Percentiles rank a stretch among this genome's conserved stretches.
Conservation (phyloP, 2,797 vertebrate genomes). For the Epinephelus awoara region DNA sequence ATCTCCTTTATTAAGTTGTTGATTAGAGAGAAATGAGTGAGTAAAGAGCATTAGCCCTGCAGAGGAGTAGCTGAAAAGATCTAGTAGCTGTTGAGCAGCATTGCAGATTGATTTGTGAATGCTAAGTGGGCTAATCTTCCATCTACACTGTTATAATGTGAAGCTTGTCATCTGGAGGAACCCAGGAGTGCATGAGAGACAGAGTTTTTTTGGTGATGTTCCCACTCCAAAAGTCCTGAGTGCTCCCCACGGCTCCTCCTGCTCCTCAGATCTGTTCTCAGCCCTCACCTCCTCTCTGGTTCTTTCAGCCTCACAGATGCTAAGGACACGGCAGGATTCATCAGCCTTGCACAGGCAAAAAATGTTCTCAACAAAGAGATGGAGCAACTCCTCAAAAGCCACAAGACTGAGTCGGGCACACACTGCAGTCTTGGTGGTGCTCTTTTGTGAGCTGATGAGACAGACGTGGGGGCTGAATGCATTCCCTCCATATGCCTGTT, state of each 20-base stretch:
- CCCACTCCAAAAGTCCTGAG: constrained; percentile 27
- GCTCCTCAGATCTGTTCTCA: constrained; percentile 54
- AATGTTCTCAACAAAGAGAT: constrained; percentile 46
- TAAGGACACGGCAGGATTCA: constrained; percentile 52
- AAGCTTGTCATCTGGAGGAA: constrained; percentile 50
- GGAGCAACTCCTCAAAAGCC: constrained; percentile 47
- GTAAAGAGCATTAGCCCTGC: constrained; percentile 65
- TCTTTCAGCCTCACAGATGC: constrained; percentile 35
- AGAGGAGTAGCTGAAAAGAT: constrained; percentile 66
- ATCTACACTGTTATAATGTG: constrained; percentile 54
- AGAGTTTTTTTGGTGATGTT: constrained; percentile 34
- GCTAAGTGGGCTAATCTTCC: constrained; percentile 77
- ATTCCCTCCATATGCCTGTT: neutral
- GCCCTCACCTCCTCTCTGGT: constrained; percentile 49
- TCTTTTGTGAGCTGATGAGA: constrained; percentile 57
- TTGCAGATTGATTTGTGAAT: constrained; percentile 78
- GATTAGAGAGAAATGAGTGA: constrained; percentile 71
- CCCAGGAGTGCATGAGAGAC: constrained; percentile 2
- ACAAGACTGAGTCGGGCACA: constrained; percentile 22
- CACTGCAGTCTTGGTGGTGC: constrained; percentile 16
- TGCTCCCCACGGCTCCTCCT: constrained; percentile 23
- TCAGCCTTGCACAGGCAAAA: constrained; percentile 39
- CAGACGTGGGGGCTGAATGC: constrained; percentile 37
- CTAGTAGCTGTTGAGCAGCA: constrained; percentile 60
- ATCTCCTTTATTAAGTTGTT: constrained; percentile 74